Conservation (phyloP, 2,888 invertebrate genomes). For the Netelia inedita region DNA sequence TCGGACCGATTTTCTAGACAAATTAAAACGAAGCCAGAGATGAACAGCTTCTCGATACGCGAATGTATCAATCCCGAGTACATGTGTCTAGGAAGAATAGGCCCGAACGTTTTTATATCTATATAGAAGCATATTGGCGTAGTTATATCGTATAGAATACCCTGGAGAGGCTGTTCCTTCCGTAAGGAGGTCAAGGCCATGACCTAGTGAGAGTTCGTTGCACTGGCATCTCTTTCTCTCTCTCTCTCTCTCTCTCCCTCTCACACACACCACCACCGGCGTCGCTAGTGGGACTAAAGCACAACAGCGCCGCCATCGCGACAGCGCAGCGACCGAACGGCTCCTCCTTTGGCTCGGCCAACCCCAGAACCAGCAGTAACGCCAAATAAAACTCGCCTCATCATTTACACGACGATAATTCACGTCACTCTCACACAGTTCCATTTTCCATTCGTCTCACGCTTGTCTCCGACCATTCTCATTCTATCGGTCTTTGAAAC, state of each 20-base stretch:
- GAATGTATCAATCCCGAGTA: background rate
- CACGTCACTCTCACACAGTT: background rate
- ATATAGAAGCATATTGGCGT: slow-evolving; percentile 41
- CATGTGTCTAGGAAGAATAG: background rate
- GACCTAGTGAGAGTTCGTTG: slow-evolving; percentile 82
- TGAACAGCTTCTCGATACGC: background rate
- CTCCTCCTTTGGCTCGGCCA: slow-evolving; percentile 54
- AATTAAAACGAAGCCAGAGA: background rate
- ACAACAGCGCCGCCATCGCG: slow-evolving; percentile 54
- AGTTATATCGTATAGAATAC: slow-evolving; percentile 42
- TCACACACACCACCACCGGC: slow-evolving; percentile 21
- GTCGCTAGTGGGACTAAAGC: slow-evolving; percentile 45
- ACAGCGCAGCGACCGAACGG: slow-evolving; percentile 46
- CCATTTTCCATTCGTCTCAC: background rate
- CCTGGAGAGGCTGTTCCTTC: slow-evolving; percentile 76
- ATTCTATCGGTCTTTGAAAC: background rate
- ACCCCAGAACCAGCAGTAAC: slow-evolving; percentile 27
- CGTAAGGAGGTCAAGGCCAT: slow-evolving; percentile 83
- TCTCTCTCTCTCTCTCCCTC: slow-evolving; percentile 63
- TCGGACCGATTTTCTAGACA: too few relatives aligned
- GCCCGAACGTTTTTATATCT: background rate
- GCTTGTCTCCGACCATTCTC: background rate
- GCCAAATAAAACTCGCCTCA: slow-evolving; percentile 42
- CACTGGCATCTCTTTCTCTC: slow-evolving; percentile 71
- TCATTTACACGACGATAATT: slow-evolving; percentile 17